Base-by-base conservation (phyloP, 2,888 invertebrate species). In the Lobophora halterata region DNA sequence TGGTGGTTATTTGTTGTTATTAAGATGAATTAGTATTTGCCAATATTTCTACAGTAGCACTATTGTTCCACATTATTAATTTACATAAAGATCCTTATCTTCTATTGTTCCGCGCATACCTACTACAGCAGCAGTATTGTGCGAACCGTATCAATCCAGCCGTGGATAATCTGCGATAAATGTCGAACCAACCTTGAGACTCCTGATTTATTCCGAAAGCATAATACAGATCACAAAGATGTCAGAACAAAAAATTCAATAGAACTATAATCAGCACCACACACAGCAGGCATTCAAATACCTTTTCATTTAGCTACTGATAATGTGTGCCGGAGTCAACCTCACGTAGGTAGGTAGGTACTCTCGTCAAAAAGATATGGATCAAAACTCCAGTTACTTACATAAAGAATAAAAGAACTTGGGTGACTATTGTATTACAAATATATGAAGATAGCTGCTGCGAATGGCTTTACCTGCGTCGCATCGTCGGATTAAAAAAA, bases 91-190 rank as follows among this genome's bases (percentile, higher is more conserved):
- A 67, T 69, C 35, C 52, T 48, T 61, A 69, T 68, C 68, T 50
- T 6, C 54, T 55, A 66, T 70, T 69, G 68, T 70, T 69, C 49
- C 36, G 26, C 30, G 34, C 32, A 49, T 52, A 44, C 24, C 26
- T 39, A 52, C 52, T 43, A 31, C 42, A 29, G 34, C 31, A 44
- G 40, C 33, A 32, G 42, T 51, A 64, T 66, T 69, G 65, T 64
- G 51, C 49, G 47, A 55, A 46, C 53, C 60, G 60, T 67, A 65
- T 62, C 68, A 62, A 66, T 41, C 55, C 51, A 55, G 49, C 63
- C 74, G 63, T 73, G 55, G 58, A 74, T 76, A 80, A 82, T 80
- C 69, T 52, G 60, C 58, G 64, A 73, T 79, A 73, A 74, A 74
- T 72, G 70, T 68, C 66, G 52, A 42, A 41, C 43, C 49, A 49